phyloP scores from a whole-genome alignment of 2,113 vertebrate genomes.

The Mustela lutreola region DNA sequence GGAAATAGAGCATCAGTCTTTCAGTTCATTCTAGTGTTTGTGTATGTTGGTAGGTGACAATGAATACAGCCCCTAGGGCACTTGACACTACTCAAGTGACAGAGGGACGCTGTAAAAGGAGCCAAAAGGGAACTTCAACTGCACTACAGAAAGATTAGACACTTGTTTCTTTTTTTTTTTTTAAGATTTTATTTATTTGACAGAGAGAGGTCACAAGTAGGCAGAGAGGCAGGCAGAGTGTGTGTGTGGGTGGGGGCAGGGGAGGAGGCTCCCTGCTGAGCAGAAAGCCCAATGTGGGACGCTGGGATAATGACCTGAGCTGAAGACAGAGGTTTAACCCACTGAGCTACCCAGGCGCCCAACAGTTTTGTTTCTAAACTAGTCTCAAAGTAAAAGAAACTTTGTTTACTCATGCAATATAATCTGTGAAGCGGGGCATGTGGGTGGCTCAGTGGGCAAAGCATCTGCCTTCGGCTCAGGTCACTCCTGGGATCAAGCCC shows the following conservation, averaged over 20 bases:
- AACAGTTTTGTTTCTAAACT: constrained; percentile 22
- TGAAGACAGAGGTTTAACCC: too few species aligned
- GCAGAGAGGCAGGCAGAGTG: too few species aligned
- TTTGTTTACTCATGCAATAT: constrained; percentile 11
- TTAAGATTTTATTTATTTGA: too few species aligned
- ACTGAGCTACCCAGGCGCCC: too few species aligned
- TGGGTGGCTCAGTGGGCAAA: background rate
- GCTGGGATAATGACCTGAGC: too few species aligned
- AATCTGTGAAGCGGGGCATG: background rate
- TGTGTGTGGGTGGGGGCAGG: too few species aligned
- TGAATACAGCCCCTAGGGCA: background rate
- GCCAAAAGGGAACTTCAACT: constrained; percentile 18
- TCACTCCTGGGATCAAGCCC: background rate
- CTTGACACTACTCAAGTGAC: background rate
- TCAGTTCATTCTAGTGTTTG: constrained; percentile 23
- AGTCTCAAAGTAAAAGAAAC: constrained; percentile 58
- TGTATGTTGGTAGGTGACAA: background rate
- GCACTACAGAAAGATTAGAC: background rate
- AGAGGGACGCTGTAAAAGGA: constrained; percentile 30
- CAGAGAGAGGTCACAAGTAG: too few species aligned
- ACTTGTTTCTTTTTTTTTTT: background rate
- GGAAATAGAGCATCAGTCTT: constrained; percentile 23
- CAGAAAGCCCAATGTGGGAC: too few species aligned
- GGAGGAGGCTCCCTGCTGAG: too few species aligned
- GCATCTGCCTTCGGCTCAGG: background rate